A percentile compares a stretch with the other conserved stretches of the same genome.
Evolutionary conservation across 2,888 invertebrate species (phyloP).

Genomic region (Ophraella communa): DNA sequence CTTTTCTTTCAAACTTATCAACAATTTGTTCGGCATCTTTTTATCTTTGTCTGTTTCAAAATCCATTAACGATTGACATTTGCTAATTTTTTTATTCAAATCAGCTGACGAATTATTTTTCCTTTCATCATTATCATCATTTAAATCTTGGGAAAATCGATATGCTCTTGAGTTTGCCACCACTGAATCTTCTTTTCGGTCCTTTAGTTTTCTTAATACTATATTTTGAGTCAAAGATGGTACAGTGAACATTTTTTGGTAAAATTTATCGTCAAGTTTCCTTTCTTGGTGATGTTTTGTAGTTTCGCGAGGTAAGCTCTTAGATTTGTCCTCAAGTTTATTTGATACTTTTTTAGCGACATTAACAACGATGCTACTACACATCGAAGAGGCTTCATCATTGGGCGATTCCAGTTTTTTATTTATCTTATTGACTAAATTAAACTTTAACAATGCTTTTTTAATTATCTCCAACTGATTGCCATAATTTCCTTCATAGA

Average conservation of each 20-base stretch:
- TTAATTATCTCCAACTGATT: constrained; percentile 16
- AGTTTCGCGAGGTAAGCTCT: neutral
- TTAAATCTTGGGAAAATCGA: neutral
- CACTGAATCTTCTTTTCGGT: neutral
- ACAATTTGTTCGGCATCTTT: neutral
- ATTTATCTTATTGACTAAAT: constrained; percentile 10
- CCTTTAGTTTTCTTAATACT: neutral
- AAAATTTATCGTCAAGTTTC: neutral
- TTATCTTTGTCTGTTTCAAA: neutral
- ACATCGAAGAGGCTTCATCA: constrained; percentile 8
- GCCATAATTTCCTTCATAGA: neutral
- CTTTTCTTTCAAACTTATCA: neutral
- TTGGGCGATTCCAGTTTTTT: neutral
- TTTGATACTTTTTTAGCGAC: constrained; percentile 8
- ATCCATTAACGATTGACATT: neutral
- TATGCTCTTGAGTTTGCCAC: neutral
- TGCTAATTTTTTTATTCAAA: neutral
- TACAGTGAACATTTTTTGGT: neutral
- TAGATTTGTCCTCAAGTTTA: neutral
- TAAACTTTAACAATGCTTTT: constrained; percentile 4
- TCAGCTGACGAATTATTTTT: neutral
- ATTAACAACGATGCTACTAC: constrained; percentile 6
- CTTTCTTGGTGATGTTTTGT: neutral
- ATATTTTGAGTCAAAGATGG: neutral
- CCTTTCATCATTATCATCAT: neutral